Base-by-base conservation (phyloP, 2,113 vertebrate genomes). In the Andinoacara biseriatus region DNA sequence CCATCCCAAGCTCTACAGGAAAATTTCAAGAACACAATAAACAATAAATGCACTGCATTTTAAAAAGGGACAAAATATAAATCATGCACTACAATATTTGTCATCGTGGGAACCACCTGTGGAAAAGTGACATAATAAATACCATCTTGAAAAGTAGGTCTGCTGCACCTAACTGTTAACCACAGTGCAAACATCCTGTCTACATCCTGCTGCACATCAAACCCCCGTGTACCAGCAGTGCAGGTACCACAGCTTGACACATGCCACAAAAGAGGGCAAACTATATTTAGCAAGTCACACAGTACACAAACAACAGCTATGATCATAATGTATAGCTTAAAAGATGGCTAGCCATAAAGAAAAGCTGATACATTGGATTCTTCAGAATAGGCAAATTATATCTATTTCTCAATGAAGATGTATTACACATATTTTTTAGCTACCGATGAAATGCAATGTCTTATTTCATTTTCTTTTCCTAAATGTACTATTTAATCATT, bases 1-100 rank as follows among this genome's bases (percentile, higher is more conserved):
- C 98, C 90, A 96, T 92, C 14, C 96, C 97, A 56, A 99, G 96
- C 89, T 95, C 98, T 99, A 92, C 35, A 94, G 95, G 22, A 58
- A 74, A 77, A 90, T 20, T 7, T 18, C 52, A 79, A 78, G 59
- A 77, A 67, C 9, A 78, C 18, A 9, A 43, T 29, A 72, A 77
- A 17, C 1, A 54, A 75, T 65, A 40, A 26, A 38, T 59, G 4
- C 1, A 58, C 7, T 20, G 3, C 10, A 20, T 65, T 11, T 52
- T 2, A 33, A 33, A 2, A 49, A 82, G 7, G 31, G 15, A 17
- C 7, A 72, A n/a, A 38, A n/a, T 69, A 7, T 18, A 72, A 72
- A 52, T 72, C 17, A 72, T 31, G 5, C 14, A 72, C 3, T 17
- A 60, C 14, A 74, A 54, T 35, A 33, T 13, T 20, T 58, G 26